These are phyloP conservation scores for Zoanthus gigantus DNA, from an alignment of 92 coral and sea anemone genomes.

Conservation along the genomic window DNA sequence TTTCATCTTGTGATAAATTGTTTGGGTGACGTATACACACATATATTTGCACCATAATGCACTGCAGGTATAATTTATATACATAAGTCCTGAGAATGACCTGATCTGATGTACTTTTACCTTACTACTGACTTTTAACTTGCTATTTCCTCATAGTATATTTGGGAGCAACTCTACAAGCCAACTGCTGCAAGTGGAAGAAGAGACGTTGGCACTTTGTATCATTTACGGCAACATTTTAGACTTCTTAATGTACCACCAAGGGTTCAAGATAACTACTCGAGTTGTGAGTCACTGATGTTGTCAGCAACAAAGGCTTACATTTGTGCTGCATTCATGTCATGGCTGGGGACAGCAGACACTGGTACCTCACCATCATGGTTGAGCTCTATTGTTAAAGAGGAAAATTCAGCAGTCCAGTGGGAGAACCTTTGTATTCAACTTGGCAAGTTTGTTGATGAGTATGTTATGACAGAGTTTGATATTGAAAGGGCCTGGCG, in stretches of 20 bases:
- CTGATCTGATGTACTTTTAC: too few relatives aligned
- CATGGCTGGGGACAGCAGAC: background rate
- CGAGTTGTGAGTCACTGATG: constrained; percentile 23
- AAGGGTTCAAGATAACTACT: constrained; percentile 28
- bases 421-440: constrained; percentile 6
- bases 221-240: constrained; percentile 23
- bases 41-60: too few relatives aligned
- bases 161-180: constrained; percentile 74
- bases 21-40: too few relatives aligned
- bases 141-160: too few relatives aligned
- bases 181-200: constrained; percentile 64
- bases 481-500: constrained; percentile 27
- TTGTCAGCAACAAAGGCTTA: constrained; percentile 44
- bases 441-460: constrained; percentile 43
- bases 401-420: constrained; percentile 10
- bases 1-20: too few relatives aligned
- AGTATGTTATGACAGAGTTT: constrained; percentile 41
- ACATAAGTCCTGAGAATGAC: too few relatives aligned
- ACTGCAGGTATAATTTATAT: too few relatives aligned
- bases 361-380: background rate
- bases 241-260: constrained; percentile 13
- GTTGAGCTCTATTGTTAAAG: background rate
- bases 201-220: constrained; percentile 34
- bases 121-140: too few relatives aligned
- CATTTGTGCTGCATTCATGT: constrained; percentile 38